A percentile compares a stretch with the other conserved stretches of the same genome.
phyloP scores from a whole-genome alignment of 2,797 vertebrate species.

The Chelmon rostratus region DNA sequence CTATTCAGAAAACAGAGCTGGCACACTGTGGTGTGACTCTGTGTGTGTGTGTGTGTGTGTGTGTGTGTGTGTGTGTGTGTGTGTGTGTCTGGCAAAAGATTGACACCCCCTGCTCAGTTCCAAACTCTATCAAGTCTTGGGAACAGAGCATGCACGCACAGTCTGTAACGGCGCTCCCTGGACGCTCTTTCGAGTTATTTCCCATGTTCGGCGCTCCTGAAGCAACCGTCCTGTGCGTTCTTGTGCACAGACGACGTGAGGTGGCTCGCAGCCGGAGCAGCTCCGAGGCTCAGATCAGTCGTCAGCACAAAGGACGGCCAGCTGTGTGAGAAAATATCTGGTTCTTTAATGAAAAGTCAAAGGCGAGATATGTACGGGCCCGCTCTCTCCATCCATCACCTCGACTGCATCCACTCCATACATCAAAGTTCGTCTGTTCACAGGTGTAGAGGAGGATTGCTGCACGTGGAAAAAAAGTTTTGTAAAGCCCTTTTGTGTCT shows the following conservation, averaged over 20 bases:
- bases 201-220: not conserved
- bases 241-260: not conserved
- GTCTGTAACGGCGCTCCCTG: constrained; percentile 9
- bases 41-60: constrained; percentile 16
- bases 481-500: not conserved
- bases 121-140: constrained; percentile 30
- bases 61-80: constrained; percentile 27
- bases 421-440: not conserved
- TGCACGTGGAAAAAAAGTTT: not conserved
- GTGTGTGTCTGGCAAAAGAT: constrained; percentile 6
- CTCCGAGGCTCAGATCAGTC: not conserved
- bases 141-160: constrained; percentile 16
- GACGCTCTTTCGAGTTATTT: not conserved
- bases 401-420: not conserved
- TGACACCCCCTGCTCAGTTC: constrained; percentile 13
- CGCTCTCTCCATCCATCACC: too few species aligned
- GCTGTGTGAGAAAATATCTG: not conserved
- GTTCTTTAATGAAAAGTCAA: not conserved
- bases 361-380: too few species aligned
- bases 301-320: not conserved
- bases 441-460: not conserved
- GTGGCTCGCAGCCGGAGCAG: not conserved
- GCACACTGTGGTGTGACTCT: constrained; percentile 28
- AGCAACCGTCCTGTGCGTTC: not conserved
- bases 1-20: constrained; percentile 57